Percentiles rank a stretch among this genome's conserved stretches.
Conservation (phyloP, 2,113 vertebrate species). For the Trichomycterus rosablanca region DNA sequence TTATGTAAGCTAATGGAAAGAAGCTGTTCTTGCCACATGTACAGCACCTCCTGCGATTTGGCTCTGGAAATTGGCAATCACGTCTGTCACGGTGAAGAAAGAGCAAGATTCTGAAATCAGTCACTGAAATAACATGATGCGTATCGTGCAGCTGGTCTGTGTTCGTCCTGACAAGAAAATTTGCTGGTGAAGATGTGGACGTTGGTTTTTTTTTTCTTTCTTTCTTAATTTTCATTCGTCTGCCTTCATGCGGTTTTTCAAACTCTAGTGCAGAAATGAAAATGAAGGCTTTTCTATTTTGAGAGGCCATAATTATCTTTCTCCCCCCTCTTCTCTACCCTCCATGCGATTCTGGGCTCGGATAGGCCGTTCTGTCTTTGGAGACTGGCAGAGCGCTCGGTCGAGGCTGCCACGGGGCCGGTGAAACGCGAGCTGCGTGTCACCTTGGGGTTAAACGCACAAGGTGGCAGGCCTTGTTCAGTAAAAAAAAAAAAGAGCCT, state of each 20-base stretch:
- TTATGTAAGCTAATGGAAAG: neutral
- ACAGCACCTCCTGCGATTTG: slow-evolving; percentile 18
- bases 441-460: slow-evolving; percentile 21
- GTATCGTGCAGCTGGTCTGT: neutral
- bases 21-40: slow-evolving; percentile 20
- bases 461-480: neutral
- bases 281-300: slow-evolving; percentile 44
- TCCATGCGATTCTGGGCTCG: slow-evolving; percentile 21
- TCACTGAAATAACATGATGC: neutral
- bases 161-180: slow-evolving; percentile 26
- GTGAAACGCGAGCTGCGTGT: neutral
- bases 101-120: neutral
- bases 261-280: slow-evolving; percentile 24
- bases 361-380: neutral
- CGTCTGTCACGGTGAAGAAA: neutral
- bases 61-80: neutral
- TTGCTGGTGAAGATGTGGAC: slow-evolving; percentile 12
- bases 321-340: neutral
- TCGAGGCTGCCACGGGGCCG: neutral
- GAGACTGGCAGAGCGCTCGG: slow-evolving; percentile 12
- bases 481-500: neutral
- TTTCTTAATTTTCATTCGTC: neutral
- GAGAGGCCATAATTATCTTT: slow-evolving; percentile 40
- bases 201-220: neutral
- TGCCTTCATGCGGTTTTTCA: slow-evolving; percentile 33